Percentiles rank a stretch among this genome's conserved stretches.
These are phyloP conservation scores for Brachyalestes nurse DNA, from an alignment of 2,797 vertebrate species.

Conservation along the genomic window DNA sequence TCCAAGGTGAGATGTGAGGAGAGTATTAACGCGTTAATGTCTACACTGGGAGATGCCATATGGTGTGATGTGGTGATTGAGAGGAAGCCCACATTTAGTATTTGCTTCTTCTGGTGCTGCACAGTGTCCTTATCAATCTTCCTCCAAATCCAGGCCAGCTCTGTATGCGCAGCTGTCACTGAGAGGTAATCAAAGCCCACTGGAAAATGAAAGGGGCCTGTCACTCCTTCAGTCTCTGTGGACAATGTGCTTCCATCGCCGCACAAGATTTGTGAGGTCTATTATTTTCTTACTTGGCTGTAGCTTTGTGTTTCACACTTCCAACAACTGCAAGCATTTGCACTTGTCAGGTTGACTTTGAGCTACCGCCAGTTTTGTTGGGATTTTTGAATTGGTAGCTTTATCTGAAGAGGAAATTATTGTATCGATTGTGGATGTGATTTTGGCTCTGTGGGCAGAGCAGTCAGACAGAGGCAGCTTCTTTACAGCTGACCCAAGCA, in stretches of 20 bases:
- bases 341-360: not conserved
- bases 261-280: constrained; percentile 20
- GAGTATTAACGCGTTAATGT: not conserved
- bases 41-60: not conserved
- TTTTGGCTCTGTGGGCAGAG: not conserved
- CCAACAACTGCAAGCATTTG: not conserved
- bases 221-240: not conserved
- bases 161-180: not conserved
- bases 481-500: not conserved
- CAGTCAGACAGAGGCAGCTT: not conserved
- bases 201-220: constrained; percentile 18
- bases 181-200: constrained; percentile 12
- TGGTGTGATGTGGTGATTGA: not conserved
- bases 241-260: constrained; percentile 12
- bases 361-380: not conserved
- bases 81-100: not conserved
- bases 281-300: constrained; percentile 10
- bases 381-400: not conserved
- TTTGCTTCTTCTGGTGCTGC: not conserved
- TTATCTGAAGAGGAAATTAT: not conserved
- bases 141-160: not conserved
- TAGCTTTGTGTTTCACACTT: constrained; percentile 7
- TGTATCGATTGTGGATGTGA: too few relatives aligned
- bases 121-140: constrained; percentile 3
- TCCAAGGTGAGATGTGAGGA: not conserved